Evolutionary conservation across 2,888 invertebrate genomes (phyloP), one percentile per base, ranked within the genome.

Genomic region (Mythimna pallens): DNA sequence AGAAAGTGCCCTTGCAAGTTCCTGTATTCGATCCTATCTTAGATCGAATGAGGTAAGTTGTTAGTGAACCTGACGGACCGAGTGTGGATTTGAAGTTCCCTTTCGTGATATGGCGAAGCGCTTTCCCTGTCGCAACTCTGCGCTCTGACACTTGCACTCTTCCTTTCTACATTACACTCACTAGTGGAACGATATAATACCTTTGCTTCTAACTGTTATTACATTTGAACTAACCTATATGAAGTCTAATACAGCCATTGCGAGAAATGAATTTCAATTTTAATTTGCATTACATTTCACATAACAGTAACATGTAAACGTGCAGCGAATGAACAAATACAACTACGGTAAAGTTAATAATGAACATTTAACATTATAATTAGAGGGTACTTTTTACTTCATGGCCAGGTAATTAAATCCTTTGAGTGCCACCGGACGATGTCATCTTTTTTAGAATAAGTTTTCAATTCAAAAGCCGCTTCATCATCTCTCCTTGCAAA

Each of bases 121-220:
- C 95, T 95, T 95, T 95, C 95, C 92, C 95, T 92, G 92, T 93
- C 93, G 93, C 92, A 91, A 90, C 93, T 92, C 88, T 91, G 90
- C 88, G 92, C 92, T 92, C 92, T 93, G 93, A 93, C 94, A 94
- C 91, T 91, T 92, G 91, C 92, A 96, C 95, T 96, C 94, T 96
- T 96, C 95, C 95, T 96, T 96, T 96, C 95, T 93, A 93, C 90
- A 86, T 92, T 91, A 92, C 87, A 88, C 88, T 89, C 88, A 71
- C 86, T 87, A 83, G 88, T 88, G 84, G 83, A 84, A 86, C 84
- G 70, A 81, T 78, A 81, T 78, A 78, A 76, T 78, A 67, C 76
- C 64, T 77, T 78, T 55, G 50, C 78, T 72, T 66, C 73, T 80
- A 72, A 75, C 71, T 76, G 71, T 66, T 80, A 75, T 80, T 78